phyloP scores from a whole-genome alignment of 2,797 vertebrate species.

The Prunella strophiata region DNA sequence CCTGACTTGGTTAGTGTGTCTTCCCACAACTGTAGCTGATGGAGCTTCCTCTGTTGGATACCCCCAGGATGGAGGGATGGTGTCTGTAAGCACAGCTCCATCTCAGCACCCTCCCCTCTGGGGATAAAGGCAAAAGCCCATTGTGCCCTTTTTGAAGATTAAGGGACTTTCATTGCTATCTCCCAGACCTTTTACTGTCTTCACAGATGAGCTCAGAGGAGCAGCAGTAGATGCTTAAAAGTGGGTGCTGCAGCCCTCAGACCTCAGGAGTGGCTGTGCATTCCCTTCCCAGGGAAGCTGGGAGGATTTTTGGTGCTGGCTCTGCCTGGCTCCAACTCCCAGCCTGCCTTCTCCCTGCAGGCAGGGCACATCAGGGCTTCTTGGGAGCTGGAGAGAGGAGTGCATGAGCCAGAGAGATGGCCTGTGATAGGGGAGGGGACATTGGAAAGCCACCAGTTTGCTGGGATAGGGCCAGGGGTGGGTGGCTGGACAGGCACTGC shows the following conservation, averaged over 20 bases:
- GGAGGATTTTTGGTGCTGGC: background rate
- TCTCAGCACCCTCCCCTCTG: background rate
- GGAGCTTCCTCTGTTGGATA: background rate
- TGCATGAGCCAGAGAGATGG: background rate
- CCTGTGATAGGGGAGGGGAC: background rate
- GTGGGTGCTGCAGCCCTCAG: background rate
- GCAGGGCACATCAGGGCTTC: background rate
- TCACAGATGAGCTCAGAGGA: background rate
- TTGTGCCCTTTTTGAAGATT: background rate
- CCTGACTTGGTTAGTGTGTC: background rate
- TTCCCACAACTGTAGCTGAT: background rate
- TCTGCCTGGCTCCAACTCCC: background rate
- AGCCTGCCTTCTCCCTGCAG: background rate
- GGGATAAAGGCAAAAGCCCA: background rate
- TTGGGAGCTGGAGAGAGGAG: background rate
- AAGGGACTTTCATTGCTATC: background rate
- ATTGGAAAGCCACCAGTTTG: background rate
- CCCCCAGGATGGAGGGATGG: background rate
- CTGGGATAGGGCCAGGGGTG: background rate
- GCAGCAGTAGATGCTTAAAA: background rate
- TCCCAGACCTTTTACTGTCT: background rate
- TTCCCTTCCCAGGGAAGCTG: background rate
- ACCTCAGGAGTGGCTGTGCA: rapidly evolving
- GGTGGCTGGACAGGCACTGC: background rate
- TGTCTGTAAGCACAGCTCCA: background rate